Evolutionary conservation across 2,797 vertebrate genomes (phyloP).

Genomic region (Brachymystax lenok): DNA sequence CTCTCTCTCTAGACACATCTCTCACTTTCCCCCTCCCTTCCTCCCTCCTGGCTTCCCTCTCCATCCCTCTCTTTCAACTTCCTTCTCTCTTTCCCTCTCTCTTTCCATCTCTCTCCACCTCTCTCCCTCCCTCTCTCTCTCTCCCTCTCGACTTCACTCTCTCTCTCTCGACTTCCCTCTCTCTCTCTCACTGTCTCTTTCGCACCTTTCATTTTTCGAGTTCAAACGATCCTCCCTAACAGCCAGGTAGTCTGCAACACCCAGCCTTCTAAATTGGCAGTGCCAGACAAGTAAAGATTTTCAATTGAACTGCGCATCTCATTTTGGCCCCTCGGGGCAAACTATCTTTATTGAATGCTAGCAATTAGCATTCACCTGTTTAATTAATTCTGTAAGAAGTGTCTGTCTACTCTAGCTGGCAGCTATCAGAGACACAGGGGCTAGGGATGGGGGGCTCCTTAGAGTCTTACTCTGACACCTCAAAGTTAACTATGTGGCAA

Average conservation of each 20-base stretch:
- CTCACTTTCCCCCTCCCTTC: neutral
- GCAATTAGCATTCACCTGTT: conserved; percentile 54
- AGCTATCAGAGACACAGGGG: neutral
- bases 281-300: conserved; percentile 53
- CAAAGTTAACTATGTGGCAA: neutral
- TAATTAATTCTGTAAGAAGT: conserved; percentile 49
- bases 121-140: neutral
- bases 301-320: conserved; percentile 50
- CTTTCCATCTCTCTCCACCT: conserved; percentile 7
- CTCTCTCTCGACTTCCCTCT: neutral
- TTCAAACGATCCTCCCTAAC: conserved; percentile 47
- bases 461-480: neutral
- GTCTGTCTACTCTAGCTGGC: conserved; percentile 7
- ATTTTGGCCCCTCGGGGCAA: conserved; percentile 47
- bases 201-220: conserved; percentile 2
- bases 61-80: too few relatives aligned
- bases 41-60: neutral
- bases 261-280: conserved; percentile 38
- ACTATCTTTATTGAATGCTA: conserved; percentile 44
- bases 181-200: neutral
- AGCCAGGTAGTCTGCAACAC: conserved; percentile 36
- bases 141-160: neutral
- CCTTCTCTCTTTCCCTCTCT: conserved; percentile 16
- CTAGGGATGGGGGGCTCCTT: neutral
- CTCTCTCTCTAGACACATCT: too few relatives aligned